Percentiles rank a stretch among this genome's conserved stretches.
phyloP scores from a whole-genome alignment of 2,113 vertebrate species.

The Rhizomys pruinosus region DNA sequence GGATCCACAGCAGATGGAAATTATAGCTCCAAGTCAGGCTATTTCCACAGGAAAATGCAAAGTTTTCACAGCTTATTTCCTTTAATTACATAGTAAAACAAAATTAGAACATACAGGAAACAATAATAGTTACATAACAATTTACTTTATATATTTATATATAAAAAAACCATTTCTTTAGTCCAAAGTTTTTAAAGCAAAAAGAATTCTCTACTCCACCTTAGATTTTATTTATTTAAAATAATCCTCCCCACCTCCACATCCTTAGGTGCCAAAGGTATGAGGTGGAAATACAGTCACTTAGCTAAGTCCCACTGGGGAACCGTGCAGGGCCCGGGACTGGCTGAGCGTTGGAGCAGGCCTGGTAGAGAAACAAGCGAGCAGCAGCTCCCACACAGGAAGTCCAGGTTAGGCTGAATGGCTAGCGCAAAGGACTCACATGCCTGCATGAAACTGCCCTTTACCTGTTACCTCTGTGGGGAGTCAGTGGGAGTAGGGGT shows the following conservation, averaged over 20 bases:
- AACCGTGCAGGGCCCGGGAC: neutral
- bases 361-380: slow-evolving; percentile 39
- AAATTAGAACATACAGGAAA: slow-evolving; percentile 83
- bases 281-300: slow-evolving; percentile 54
- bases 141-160: slow-evolving; percentile 82
- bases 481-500: neutral
- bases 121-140: slow-evolving; percentile 83
- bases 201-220: slow-evolving; percentile 79
- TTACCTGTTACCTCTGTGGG: neutral
- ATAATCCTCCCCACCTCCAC: slow-evolving; percentile 22
- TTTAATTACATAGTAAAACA: slow-evolving; percentile 84
- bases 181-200: slow-evolving; percentile 82
- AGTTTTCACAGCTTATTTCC: slow-evolving; percentile 80
- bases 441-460: neutral
- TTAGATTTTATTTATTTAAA: slow-evolving; percentile 74
- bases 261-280: slow-evolving; percentile 40
- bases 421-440: neutral
- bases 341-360: slow-evolving; percentile 33
- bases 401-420: neutral
- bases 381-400: neutral
- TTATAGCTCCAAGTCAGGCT: slow-evolving; percentile 41
- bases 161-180: slow-evolving; percentile 76
- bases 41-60: slow-evolving; percentile 73
- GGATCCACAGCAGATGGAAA: slow-evolving; percentile 8
- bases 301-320: slow-evolving; percentile 22